Percentiles rank a stretch among this genome's conserved stretches.
phyloP scores from a whole-genome alignment of 2,888 invertebrate genomes.

The Plagiodera versicolora region DNA sequence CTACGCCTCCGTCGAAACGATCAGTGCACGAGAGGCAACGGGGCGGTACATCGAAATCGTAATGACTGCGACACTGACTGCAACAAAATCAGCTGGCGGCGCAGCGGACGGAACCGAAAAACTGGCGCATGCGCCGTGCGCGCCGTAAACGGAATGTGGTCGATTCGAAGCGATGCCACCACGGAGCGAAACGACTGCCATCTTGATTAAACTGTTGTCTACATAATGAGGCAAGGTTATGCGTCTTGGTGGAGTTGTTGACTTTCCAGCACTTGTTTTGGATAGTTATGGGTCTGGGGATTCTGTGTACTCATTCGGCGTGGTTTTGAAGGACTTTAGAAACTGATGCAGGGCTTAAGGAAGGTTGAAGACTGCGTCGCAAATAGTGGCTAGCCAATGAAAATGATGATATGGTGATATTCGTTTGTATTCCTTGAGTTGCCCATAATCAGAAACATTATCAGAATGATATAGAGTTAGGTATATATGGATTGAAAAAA shows the following conservation, averaged over 20 bases:
- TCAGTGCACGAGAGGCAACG: constrained; percentile 11
- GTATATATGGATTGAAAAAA: too few relatives aligned
- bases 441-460: too few relatives aligned
- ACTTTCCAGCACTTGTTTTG: constrained; percentile 16
- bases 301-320: too few relatives aligned
- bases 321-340: too few relatives aligned
- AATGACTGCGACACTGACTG: constrained; percentile 45
- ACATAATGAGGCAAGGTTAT: constrained; percentile 28
- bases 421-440: too few relatives aligned
- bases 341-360: too few relatives aligned
- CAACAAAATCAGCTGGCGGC: constrained; percentile 24
- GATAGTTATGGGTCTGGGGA: constrained; percentile 9
- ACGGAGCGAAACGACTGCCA: constrained; percentile 39
- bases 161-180: constrained; percentile 32
- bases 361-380: too few relatives aligned
- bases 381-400: too few relatives aligned
- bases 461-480: too few relatives aligned
- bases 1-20: not conserved
- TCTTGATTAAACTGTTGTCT: constrained; percentile 40
- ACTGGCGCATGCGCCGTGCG: constrained; percentile 22
- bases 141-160: constrained; percentile 27
- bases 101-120: constrained; percentile 8
- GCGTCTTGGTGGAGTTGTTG: constrained; percentile 24
- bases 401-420: too few relatives aligned
- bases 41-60: constrained; percentile 39